Conservation (phyloP, 2,113 vertebrate genomes). For the Riparia riparia region DNA sequence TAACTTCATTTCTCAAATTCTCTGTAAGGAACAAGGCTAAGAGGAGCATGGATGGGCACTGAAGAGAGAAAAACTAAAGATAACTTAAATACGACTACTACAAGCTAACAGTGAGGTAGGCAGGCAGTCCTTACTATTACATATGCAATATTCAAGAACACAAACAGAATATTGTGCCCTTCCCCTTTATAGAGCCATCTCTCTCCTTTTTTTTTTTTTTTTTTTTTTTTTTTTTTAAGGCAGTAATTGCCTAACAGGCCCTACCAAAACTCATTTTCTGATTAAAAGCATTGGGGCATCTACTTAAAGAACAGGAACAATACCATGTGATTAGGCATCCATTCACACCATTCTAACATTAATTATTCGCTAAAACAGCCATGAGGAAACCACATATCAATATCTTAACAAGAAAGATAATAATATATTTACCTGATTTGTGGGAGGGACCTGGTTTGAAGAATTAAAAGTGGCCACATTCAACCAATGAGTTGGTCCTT, state of each 20-base stretch:
- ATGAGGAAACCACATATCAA: neutral
- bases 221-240: neutral
- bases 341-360: neutral
- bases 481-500: neutral
- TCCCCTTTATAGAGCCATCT: neutral
- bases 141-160: neutral
- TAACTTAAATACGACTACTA: neutral
- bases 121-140: neutral
- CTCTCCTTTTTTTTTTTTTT: no score
- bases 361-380: neutral
- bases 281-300: neutral
- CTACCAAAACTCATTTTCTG: neutral
- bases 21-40: neutral
- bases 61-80: neutral
- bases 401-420: neutral
- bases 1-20: neutral
- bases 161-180: neutral
- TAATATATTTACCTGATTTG: neutral
- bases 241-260: neutral
- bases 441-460: neutral
- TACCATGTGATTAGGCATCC: neutral
- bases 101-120: neutral
- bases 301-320: neutral
- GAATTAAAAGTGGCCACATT: neutral
- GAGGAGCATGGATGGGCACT: neutral